A percentile compares a stretch with the other conserved stretches of the same genome.
phyloP scores from a whole-genome alignment of 2,888 invertebrate genomes.

The Ptychoptera contaminata region DNA sequence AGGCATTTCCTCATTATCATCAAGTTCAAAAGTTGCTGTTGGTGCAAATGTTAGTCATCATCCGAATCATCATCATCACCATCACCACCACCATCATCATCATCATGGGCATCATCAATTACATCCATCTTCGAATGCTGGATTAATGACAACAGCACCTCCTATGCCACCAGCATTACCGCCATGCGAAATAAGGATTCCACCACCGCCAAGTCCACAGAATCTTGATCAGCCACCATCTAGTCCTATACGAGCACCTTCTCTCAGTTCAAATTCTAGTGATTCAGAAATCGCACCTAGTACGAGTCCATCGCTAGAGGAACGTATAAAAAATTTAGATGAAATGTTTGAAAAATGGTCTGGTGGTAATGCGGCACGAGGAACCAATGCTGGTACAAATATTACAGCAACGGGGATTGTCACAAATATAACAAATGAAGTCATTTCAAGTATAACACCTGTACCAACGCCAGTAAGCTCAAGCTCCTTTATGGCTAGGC shows the following conservation, averaged over 20 bases:
- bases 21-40: no score
- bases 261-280: slow-evolving; percentile 57
- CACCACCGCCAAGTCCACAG: slow-evolving; percentile 30
- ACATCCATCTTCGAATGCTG: slow-evolving; percentile 9
- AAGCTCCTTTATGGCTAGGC: slow-evolving; percentile 31
- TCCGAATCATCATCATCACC: slow-evolving; percentile 9
- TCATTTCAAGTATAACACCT: slow-evolving; percentile 29
- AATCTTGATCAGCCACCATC: slow-evolving; percentile 39
- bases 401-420: neutral
- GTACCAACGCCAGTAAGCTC: slow-evolving; percentile 32
- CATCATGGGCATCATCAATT: slow-evolving; percentile 15
- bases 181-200: slow-evolving; percentile 15
- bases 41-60: no score
- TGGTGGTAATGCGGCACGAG: slow-evolving; percentile 28
- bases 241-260: slow-evolving; percentile 52
- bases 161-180: slow-evolving; percentile 30
- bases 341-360: slow-evolving; percentile 89
- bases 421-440: slow-evolving; percentile 9
- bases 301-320: slow-evolving; percentile 70
- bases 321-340: slow-evolving; percentile 80
- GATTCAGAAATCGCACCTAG: slow-evolving; percentile 49
- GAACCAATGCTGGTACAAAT: neutral
- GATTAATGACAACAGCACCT: slow-evolving; percentile 32
- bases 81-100: slow-evolving; percentile 8
- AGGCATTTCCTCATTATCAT: no score